These are phyloP conservation scores for Hemicentrotus pulcherrimus DNA, from an alignment of 35 echinoderm and acorn worm genomes.

Conservation along the genomic window DNA sequence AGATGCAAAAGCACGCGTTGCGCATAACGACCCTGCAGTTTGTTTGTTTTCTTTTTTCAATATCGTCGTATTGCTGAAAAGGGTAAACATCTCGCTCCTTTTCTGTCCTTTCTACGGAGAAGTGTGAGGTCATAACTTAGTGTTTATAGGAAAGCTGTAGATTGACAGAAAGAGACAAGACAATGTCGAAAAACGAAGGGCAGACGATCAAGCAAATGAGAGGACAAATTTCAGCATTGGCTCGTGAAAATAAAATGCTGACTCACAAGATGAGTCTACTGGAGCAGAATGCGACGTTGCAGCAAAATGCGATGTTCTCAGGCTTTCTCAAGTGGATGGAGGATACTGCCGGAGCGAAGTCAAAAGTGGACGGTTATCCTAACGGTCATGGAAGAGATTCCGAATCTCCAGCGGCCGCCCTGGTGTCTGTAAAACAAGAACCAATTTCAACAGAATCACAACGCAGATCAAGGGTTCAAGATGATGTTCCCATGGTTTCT, in stretches of 20 bases:
- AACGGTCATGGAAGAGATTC: not conserved
- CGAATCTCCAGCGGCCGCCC: not conserved
- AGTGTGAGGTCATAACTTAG: not conserved
- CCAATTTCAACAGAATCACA: not conserved
- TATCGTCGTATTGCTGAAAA: too few relatives aligned
- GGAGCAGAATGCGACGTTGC: slow-evolving; percentile 51
- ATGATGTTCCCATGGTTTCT: not conserved
- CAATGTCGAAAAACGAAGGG: not conserved
- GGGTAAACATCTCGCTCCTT: not conserved
- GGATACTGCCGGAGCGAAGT: not conserved
- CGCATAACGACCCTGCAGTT: not conserved
- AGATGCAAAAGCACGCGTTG: not conserved
- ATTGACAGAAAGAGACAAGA: not conserved
- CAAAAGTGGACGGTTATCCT: slow-evolving; percentile 1
- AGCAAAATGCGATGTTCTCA: slow-evolving; percentile 45
- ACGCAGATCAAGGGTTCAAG: not conserved
- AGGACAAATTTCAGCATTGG: slow-evolving; percentile 24
- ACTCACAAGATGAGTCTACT: slow-evolving; percentile 37
- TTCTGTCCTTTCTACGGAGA: not conserved
- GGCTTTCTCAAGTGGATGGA: slow-evolving; percentile 55
- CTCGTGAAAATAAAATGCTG: slow-evolving; percentile 54
- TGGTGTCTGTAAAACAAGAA: not conserved
- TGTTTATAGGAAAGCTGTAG: not conserved
- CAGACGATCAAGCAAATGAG: not conserved
- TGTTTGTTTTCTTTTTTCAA: not conserved